These are phyloP conservation scores for Gymnothorax reevesii DNA, from an alignment of 2,797 vertebrate genomes.

Conservation along the genomic window DNA sequence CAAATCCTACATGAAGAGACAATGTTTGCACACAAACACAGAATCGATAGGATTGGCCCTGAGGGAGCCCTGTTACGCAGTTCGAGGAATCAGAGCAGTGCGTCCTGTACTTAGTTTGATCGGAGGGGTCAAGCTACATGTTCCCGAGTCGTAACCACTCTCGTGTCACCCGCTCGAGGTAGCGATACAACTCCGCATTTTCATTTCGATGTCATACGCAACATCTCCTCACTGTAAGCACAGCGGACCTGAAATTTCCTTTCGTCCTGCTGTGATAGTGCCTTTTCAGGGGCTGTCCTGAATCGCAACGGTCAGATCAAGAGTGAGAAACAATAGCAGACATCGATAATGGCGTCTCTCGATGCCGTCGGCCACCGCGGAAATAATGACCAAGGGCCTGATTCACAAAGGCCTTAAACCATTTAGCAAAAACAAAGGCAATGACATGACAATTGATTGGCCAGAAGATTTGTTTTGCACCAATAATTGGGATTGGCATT, in stretches of 20 bases:
- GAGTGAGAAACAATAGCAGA: background rate
- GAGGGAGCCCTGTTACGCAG: too few species aligned
- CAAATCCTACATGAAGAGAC: slow-evolving; percentile 59
- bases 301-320: background rate
- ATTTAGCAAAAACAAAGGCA: too few species aligned
- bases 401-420: too few species aligned
- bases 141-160: background rate
- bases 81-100: too few species aligned
- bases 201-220: background rate
- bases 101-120: background rate
- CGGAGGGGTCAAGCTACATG: background rate
- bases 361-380: too few species aligned
- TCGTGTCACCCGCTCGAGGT: too few species aligned
- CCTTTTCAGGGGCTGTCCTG: background rate
- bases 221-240: background rate
- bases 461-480: too few species aligned
- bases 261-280: background rate
- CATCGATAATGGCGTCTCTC: background rate
- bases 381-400: too few species aligned
- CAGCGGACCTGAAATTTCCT: background rate
- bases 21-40: slow-evolving; percentile 15
- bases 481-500: too few species aligned
- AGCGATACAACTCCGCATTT: too few species aligned
- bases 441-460: too few species aligned
- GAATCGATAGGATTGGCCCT: background rate